Evolutionary conservation across 2,113 vertebrate species (phyloP).

Genomic region (Ivindomyrus marchei): DNA sequence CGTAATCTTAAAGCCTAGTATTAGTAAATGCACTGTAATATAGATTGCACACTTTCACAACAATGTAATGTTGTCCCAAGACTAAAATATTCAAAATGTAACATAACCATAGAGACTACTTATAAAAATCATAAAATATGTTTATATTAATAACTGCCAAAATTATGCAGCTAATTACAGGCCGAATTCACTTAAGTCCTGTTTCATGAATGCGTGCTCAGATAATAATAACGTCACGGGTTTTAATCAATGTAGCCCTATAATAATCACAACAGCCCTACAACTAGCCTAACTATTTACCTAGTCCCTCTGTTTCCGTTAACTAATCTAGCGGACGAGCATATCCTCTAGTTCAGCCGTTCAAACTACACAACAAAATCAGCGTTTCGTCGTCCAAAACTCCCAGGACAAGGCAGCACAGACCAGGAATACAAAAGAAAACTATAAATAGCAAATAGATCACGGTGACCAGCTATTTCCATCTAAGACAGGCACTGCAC

Average conservation of each 20-base stretch:
- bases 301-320: background rate
- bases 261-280: background rate
- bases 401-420: background rate
- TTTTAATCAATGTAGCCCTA: background rate
- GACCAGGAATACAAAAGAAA: background rate
- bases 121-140: background rate
- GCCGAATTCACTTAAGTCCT: background rate
- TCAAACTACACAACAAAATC: background rate
- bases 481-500: background rate
- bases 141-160: background rate
- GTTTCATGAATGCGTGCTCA: background rate
- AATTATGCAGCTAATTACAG: background rate
- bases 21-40: background rate
- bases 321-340: background rate
- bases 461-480: background rate
- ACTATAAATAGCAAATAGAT: constrained; percentile 18
- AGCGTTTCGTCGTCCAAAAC: background rate
- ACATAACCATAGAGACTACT: background rate
- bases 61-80: background rate
- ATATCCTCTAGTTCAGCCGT: background rate
- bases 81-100: background rate
- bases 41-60: background rate
- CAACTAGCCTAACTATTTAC: background rate
- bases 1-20: background rate
- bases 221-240: background rate